Evolutionary conservation across 2,113 vertebrate species (phyloP), one percentile per base, ranked within the genome.

Genomic region (Hyaena hyaena): DNA sequence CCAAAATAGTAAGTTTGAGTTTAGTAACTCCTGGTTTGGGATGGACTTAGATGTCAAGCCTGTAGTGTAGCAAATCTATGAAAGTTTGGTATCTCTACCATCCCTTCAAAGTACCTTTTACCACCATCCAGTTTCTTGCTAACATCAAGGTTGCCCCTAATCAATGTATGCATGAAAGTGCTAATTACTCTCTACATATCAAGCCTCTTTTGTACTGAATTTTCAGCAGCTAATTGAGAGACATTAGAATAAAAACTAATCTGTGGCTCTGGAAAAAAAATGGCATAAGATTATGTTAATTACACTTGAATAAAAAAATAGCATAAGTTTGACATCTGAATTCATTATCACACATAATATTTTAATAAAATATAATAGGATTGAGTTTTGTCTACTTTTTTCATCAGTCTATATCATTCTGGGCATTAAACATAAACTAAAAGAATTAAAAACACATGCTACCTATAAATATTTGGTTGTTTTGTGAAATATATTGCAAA

Each of bases 191-290:
- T 80, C 65, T 81, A 76, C 5, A 43, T 68, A 58, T 55, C 11
- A 63, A 71, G 5, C 2, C n/a, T 61, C 61, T 84, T 92, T 82
- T 15, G 21, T 90, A 48, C 11, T 89, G 21, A 89, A 69, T 92
- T 94, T 96, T 96, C 48, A 80, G 21, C 17, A 35, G 39, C 45
- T 90, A 69, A 94, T 77, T 81, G 24, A 73, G 24, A 93, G 71
- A 73, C 71, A 7, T 66, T 82, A 88, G 82, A 86, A 96, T 58
- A 61, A 71, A 90, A 84, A 21, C 39, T 91, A 45, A 89, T 63
- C 8, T 80, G 17, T 94, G 24, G 11, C 48, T 7, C 1, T 73
- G 28, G n/a, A 53, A 39, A 39, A 39, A 39, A 39, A 39, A 39
- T 39, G 39, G 39, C 39, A 39, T 35, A 66, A 65, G 5, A 85